phyloP scores from a whole-genome alignment of 2,797 vertebrate genomes.

The Neosalanx taihuensis region DNA sequence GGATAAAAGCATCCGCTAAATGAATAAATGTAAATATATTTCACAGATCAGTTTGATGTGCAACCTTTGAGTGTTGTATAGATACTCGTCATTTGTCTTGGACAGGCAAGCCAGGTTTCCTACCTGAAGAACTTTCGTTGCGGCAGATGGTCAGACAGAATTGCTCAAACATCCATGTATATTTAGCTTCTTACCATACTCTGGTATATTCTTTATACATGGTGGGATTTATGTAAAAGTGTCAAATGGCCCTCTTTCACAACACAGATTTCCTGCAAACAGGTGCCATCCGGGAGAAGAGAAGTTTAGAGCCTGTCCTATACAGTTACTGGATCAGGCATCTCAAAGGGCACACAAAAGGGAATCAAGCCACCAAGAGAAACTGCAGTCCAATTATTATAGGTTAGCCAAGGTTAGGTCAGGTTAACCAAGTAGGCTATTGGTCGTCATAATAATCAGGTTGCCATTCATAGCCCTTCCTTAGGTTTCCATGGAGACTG shows the following conservation, averaged over 20 bases:
- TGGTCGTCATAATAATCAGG: conserved; percentile 43
- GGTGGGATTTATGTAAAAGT: conserved; percentile 18
- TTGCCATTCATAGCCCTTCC: conserved; percentile 44
- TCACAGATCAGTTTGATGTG: not conserved
- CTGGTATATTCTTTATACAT: conserved; percentile 42
- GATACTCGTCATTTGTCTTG: conserved; percentile 43
- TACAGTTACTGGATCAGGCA: conserved; percentile 46
- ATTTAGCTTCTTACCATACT: conserved; percentile 51
- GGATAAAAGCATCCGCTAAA: too few species aligned
- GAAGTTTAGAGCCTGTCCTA: conserved; percentile 48
- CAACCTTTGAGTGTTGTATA: conserved; percentile 20
- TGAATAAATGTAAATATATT: not conserved
- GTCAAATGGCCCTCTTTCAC: conserved; percentile 36
- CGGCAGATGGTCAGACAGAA: conserved; percentile 38
- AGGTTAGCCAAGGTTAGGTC: too few species aligned
- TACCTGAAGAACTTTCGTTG: conserved; percentile 17
- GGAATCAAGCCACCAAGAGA: conserved; percentile 42
- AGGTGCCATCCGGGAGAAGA: conserved; percentile 50
- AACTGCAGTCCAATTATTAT: conserved; percentile 39
- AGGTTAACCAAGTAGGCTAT: conserved; percentile 52
- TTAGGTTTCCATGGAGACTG: conserved; percentile 52
- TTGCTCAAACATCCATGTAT: conserved; percentile 34
- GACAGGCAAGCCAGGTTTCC: conserved; percentile 41
- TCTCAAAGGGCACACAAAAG: conserved; percentile 46
- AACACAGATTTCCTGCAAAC: conserved; percentile 48